Conservation (phyloP, 1,140 invertebrate species). For the Antheraea mylitta region DNA sequence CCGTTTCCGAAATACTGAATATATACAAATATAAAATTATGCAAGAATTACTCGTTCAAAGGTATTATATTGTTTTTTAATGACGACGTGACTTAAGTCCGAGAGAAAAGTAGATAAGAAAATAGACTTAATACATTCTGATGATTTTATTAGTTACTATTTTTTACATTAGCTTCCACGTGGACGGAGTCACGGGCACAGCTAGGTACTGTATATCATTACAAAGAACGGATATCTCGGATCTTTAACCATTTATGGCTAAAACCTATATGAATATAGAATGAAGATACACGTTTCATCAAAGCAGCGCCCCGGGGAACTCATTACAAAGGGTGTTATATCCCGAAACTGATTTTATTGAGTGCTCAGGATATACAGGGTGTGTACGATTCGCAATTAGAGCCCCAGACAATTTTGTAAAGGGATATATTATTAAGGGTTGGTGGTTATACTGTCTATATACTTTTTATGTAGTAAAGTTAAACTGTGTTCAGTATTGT, state of each 20-base stretch:
- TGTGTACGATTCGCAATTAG: slow-evolving; percentile 5
- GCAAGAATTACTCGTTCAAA: too few relatives aligned
- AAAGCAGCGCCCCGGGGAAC: neutral
- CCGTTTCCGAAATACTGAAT: too few relatives aligned
- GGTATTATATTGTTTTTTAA: too few relatives aligned
- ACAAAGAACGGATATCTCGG: too few relatives aligned
- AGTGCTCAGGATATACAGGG: neutral
- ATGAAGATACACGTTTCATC: neutral
- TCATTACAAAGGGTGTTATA: neutral
- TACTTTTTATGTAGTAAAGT: neutral
- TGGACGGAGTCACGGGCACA: too few relatives aligned
- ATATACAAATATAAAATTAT: too few relatives aligned
- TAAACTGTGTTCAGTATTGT: too few relatives aligned
- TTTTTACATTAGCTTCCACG: too few relatives aligned
- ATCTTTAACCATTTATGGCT: neutral
- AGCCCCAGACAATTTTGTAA: neutral
- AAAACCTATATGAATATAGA: neutral
- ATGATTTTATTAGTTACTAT: too few relatives aligned
- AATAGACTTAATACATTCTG: too few relatives aligned
- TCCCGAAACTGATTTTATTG: slow-evolving; percentile 10
- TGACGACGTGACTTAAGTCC: too few relatives aligned
- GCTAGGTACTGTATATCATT: neutral
- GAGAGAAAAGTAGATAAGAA: too few relatives aligned
- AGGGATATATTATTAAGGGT: slow-evolving; percentile 2
- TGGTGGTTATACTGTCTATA: neutral